These are phyloP conservation scores for Petrolisthes cinctipes DNA, from an alignment of 2,888 invertebrate genomes.

Conservation along the genomic window DNA sequence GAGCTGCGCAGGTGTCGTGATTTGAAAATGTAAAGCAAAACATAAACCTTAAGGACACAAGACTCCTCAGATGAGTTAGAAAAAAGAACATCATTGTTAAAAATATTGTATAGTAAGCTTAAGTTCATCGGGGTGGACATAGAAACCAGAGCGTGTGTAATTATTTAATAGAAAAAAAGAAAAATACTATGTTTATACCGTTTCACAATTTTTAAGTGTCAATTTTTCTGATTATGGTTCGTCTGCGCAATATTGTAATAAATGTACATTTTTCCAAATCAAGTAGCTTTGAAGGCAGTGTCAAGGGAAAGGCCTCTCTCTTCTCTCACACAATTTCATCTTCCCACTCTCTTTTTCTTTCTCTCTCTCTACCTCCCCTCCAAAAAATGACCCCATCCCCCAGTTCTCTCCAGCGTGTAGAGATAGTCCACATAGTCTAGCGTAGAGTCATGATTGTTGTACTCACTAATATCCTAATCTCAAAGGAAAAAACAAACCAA, in stretches of 20 bases:
- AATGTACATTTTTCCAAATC: constrained; percentile 53
- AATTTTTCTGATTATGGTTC: constrained; percentile 59
- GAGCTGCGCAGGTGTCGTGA: constrained; percentile 42
- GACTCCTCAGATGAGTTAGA: constrained; percentile 17
- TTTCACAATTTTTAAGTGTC: constrained; percentile 59
- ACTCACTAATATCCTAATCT: constrained; percentile 24
- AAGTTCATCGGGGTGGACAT: constrained; percentile 36
- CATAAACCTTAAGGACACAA: constrained; percentile 13
- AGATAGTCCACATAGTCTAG: constrained; percentile 36
- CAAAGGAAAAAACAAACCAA: constrained; percentile 12
- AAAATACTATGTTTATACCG: constrained; percentile 57
- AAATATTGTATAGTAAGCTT: constrained; percentile 52
- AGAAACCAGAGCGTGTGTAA: constrained; percentile 52
- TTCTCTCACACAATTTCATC: constrained; percentile 14
- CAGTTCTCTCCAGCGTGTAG: constrained; percentile 4
- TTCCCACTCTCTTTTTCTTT: constrained; percentile 18
- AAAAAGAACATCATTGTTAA: constrained; percentile 48
- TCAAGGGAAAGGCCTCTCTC: constrained; percentile 27
- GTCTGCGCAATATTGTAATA: constrained; percentile 60
- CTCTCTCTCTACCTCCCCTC: constrained; percentile 29
- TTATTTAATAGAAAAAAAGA: constrained; percentile 51
- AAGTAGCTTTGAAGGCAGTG: constrained; percentile 58
- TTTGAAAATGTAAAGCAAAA: constrained; percentile 11
- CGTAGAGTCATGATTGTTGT: constrained; percentile 39
- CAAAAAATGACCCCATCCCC: background rate